phyloP scores from a whole-genome alignment of 2,113 vertebrate genomes.

The Leptobrachium leishanense region DNA sequence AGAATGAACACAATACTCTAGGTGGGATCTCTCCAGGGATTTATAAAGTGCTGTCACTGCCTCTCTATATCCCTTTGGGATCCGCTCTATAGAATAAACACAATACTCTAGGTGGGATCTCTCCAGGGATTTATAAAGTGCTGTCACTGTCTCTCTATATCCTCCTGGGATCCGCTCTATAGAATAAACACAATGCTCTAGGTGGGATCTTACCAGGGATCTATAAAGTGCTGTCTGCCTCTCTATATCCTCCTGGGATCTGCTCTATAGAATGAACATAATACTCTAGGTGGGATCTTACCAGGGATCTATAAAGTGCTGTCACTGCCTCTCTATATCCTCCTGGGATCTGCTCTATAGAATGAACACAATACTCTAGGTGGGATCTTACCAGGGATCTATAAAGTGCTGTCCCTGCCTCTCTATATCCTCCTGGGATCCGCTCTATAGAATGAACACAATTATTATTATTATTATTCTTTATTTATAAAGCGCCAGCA shows the following conservation, averaged over 20 bases:
- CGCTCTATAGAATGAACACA: not conserved
- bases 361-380: not conserved
- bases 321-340: not conserved
- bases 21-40: not conserved
- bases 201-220: not conserved
- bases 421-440: no score
- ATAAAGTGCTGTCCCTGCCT: not conserved
- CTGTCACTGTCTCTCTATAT: not conserved
- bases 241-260: no score
- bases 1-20: not conserved
- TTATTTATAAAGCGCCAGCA: no score
- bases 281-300: not conserved
- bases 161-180: no score
- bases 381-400: not conserved
- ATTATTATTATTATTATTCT: no score
- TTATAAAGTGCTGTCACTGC: not conserved
- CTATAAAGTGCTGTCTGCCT: not conserved
- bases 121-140: not conserved
- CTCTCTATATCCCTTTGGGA: no score
- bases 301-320: not conserved
- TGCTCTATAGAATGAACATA: not conserved
- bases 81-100: not conserved
- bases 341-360: no score
- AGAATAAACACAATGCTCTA: not conserved
- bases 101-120: not conserved